These are phyloP conservation scores for Amblyornis subalaris DNA, from an alignment of 2,113 vertebrate species.

Conservation along the genomic window DNA sequence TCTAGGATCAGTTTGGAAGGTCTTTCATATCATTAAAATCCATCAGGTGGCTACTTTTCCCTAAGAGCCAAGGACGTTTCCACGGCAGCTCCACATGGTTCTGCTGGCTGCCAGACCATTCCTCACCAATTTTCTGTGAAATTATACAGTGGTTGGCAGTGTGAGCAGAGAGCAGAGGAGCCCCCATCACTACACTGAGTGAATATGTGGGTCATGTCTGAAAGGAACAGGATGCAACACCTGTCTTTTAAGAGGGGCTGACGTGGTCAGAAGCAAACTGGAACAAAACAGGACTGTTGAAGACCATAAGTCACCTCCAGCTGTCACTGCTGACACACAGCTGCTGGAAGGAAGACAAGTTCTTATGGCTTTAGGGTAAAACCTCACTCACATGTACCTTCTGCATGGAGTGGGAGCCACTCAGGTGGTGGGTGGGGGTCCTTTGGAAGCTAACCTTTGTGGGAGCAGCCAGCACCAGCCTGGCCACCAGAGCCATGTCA, in stretches of 20 bases:
- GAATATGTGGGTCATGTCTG: neutral
- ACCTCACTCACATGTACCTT: neutral
- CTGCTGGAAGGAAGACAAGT: neutral
- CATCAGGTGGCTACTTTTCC: neutral
- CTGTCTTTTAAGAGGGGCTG: neutral
- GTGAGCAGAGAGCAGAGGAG: neutral
- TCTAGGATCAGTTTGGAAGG: neutral
- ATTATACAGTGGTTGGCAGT: neutral
- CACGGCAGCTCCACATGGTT: neutral
- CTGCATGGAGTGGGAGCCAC: neutral
- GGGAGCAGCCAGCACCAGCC: neutral
- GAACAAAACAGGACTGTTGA: neutral
- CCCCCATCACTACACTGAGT: neutral
- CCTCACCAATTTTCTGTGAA: neutral
- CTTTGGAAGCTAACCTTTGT: neutral
- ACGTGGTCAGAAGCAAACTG: neutral
- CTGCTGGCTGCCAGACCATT: neutral
- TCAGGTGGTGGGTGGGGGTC: fast-evolving
- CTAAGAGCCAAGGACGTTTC: fast-evolving
- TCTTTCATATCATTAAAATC: neutral
- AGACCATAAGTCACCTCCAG: neutral
- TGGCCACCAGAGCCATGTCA: neutral
- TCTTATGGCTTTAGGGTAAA: neutral
- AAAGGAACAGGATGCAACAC: neutral
- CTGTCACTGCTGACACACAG: neutral